Percentiles rank a stretch among this genome's conserved stretches.
Conservation (phyloP, 1,140 invertebrate species). For the Drosophila pandora region DNA sequence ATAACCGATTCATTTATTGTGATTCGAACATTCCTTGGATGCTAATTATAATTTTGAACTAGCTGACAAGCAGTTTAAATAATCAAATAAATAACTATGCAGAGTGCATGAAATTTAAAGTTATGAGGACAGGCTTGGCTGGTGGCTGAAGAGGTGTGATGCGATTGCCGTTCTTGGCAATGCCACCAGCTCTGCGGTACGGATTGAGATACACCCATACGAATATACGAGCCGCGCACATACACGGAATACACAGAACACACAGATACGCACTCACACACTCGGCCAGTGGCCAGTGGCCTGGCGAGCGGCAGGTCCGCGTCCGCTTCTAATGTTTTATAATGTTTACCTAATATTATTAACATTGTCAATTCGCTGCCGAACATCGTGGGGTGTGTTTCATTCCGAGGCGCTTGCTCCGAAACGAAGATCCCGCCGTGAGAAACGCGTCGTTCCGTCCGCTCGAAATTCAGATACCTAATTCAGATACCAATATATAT, state of each 20-base stretch:
- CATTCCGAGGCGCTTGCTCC: slow-evolving; percentile 74
- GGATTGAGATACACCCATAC: background rate
- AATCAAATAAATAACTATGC: slow-evolving; percentile 46
- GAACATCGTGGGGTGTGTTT: slow-evolving; percentile 83
- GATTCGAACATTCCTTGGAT: slow-evolving; percentile 13
- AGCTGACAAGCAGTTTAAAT: slow-evolving; percentile 35
- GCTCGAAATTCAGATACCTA: slow-evolving; percentile 35
- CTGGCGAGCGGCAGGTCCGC: slow-evolving; percentile 14
- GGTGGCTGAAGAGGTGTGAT: slow-evolving; percentile 45
- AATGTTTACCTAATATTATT: slow-evolving; percentile 83
- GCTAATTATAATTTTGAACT: slow-evolving; percentile 46
- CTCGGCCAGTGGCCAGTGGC: slow-evolving; percentile 6
- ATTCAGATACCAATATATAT: slow-evolving; percentile 18
- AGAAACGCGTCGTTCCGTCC: slow-evolving; percentile 62
- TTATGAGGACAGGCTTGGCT: slow-evolving; percentile 38
- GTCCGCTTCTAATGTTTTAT: slow-evolving; percentile 79
- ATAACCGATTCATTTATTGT: slow-evolving; percentile 6
- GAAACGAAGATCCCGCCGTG: slow-evolving; percentile 37
- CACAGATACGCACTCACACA: slow-evolving; percentile 30
- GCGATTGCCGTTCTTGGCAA: slow-evolving; percentile 24
- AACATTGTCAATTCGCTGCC: slow-evolving; percentile 81
- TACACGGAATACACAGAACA: slow-evolving; percentile 3
- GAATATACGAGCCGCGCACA: slow-evolving; percentile 1
- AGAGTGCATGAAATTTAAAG: slow-evolving; percentile 33
- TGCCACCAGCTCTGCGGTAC: slow-evolving; percentile 20